Conservation (phyloP, 2,113 vertebrate species). For the Chrysemys picta region DNA sequence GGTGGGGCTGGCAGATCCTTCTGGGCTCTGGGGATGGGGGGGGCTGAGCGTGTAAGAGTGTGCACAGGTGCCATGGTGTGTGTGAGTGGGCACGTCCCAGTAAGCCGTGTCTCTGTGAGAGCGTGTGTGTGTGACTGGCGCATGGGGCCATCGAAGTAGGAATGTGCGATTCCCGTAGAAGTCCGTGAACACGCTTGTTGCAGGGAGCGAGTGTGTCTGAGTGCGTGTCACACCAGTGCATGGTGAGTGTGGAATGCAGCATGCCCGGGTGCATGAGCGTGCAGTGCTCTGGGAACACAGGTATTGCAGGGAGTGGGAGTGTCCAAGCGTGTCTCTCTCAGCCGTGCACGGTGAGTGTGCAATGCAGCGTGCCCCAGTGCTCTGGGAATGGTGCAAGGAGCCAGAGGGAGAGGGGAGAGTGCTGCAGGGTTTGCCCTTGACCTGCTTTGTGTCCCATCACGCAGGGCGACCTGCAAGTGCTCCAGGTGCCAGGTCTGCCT, state of each 20-base stretch:
- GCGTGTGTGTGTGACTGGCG: neutral
- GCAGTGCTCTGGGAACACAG: too few relatives aligned
- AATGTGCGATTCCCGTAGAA: neutral
- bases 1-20: neutral
- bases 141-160: neutral
- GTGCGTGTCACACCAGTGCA: neutral
- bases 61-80: too few relatives aligned
- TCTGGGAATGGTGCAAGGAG: neutral
- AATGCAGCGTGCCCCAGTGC: neutral
- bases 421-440: too few relatives aligned
- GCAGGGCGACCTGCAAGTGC: too few relatives aligned
- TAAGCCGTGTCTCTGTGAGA: neutral
- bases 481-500: neutral
- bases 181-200: neutral
- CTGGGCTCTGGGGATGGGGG: too few relatives aligned
- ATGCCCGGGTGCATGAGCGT: too few relatives aligned
- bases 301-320: too few relatives aligned
- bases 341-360: neutral
- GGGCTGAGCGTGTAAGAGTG: neutral
- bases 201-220: neutral
- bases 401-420: neutral
- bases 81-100: too few relatives aligned
- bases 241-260: neutral
- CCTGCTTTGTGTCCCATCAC: too few relatives aligned
- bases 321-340: neutral